phyloP scores from a whole-genome alignment of 2,113 vertebrate species.

The Synchiropus splendidus region DNA sequence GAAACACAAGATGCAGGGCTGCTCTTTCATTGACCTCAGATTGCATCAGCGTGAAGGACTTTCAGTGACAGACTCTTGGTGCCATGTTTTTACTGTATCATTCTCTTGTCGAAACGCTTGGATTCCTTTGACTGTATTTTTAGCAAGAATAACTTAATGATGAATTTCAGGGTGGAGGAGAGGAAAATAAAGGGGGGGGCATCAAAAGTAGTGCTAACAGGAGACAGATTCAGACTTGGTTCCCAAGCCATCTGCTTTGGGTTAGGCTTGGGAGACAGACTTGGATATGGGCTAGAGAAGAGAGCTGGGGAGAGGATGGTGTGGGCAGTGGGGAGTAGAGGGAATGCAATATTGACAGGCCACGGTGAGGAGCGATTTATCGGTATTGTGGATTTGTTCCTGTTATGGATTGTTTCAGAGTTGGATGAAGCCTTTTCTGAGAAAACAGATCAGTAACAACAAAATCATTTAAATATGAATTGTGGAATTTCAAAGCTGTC shows the following conservation, averaged over 20 bases:
- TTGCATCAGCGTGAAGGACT: slow-evolving; percentile 27
- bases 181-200: slow-evolving; percentile 45
- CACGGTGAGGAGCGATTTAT: slow-evolving; percentile 25
- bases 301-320: slow-evolving; percentile 33
- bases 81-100: slow-evolving; percentile 24
- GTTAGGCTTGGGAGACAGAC: slow-evolving; percentile 69
- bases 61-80: slow-evolving; percentile 19
- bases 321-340: slow-evolving; percentile 33
- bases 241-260: slow-evolving; percentile 81
- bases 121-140: slow-evolving; percentile 78
- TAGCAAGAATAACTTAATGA: slow-evolving; percentile 71
- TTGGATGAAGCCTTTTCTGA: no score
- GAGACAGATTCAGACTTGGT: slow-evolving; percentile 84
- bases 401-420: slow-evolving; percentile 20
- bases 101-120: slow-evolving; percentile 57
- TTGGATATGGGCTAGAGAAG: slow-evolving; percentile 34
- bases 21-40: slow-evolving; percentile 44
- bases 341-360: slow-evolving; percentile 42
- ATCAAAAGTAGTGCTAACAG: slow-evolving; percentile 76
- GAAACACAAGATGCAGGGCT: slow-evolving; percentile 33
- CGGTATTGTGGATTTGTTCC: slow-evolving; percentile 18
- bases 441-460: no score
- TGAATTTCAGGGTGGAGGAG: slow-evolving; percentile 49
- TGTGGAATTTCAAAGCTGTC: no score
- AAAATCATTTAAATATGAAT: no score